These are phyloP conservation scores for Muschampia plurimacula DNA, from an alignment of 2,888 invertebrate genomes.

Conservation along the genomic window DNA sequence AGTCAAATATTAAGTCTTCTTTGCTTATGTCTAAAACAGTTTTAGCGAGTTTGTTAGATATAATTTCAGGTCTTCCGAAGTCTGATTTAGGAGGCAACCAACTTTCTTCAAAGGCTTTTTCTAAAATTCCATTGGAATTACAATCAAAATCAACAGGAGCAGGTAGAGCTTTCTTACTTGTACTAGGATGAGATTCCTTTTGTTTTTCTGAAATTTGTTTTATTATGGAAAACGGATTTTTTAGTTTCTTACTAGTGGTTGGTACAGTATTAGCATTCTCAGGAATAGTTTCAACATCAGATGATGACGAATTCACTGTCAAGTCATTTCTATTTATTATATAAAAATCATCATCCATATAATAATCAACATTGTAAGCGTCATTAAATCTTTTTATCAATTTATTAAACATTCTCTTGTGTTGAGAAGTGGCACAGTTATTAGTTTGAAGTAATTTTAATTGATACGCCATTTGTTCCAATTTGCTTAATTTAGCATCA, in stretches of 20 bases:
- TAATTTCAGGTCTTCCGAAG: slow-evolving; percentile 69
- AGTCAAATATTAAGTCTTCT: slow-evolving; percentile 63
- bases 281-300: slow-evolving; percentile 64
- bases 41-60: slow-evolving; percentile 48
- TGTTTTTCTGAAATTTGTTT: slow-evolving; percentile 61
- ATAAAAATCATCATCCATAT: slow-evolving; percentile 60
- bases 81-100: slow-evolving; percentile 68
- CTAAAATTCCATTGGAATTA: slow-evolving; percentile 42
- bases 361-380: slow-evolving; percentile 67
- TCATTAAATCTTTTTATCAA: slow-evolving; percentile 72
- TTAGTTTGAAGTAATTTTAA: slow-evolving; percentile 61
- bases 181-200: slow-evolving; percentile 36
- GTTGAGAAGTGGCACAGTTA: slow-evolving; percentile 57
- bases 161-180: slow-evolving; percentile 47
- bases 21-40: slow-evolving; percentile 54
- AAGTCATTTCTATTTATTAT: slow-evolving; percentile 63
- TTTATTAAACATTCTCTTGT: slow-evolving; percentile 67
- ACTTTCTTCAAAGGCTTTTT: slow-evolving; percentile 53
- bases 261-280: slow-evolving; percentile 50
- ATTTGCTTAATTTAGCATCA: slow-evolving; percentile 58
- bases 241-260: slow-evolving; percentile 58
- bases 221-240: slow-evolving; percentile 72
- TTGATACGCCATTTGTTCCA: slow-evolving; percentile 61
- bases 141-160: slow-evolving; percentile 23
- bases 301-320: slow-evolving; percentile 63